Conservation (phyloP, 2,113 vertebrate species). For the Sarotherodon lohbergeri region DNA sequence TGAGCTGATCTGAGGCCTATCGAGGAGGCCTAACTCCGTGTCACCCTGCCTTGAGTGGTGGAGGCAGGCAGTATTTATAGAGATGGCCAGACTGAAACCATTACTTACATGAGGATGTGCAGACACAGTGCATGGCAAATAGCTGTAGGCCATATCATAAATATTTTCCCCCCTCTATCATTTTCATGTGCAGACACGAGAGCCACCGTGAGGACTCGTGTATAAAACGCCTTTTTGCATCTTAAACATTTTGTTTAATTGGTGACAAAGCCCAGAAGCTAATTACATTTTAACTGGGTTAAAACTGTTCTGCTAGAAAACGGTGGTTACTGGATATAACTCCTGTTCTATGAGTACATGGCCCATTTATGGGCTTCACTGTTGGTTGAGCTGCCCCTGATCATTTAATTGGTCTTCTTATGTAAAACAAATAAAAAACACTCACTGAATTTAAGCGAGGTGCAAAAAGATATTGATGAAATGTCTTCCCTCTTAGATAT, state of each 20-base stretch:
- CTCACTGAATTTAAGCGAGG: too few relatives aligned
- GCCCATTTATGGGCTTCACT: neutral
- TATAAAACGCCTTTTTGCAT: neutral
- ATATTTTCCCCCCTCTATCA: neutral
- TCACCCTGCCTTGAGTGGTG: neutral
- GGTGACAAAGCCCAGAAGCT: neutral
- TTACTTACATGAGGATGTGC: neutral
- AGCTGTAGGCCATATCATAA: neutral
- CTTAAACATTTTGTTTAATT: neutral
- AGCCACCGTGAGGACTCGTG: neutral
- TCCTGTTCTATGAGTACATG: neutral
- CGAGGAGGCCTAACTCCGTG: neutral
- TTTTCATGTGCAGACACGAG: neutral
- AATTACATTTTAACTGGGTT: neutral
- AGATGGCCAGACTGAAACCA: neutral
- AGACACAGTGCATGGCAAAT: neutral
- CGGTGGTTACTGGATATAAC: neutral
- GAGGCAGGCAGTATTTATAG: neutral
- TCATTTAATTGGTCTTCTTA: neutral
- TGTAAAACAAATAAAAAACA: neutral
- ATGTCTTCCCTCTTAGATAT: too few relatives aligned
- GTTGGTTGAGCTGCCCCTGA: too few relatives aligned
- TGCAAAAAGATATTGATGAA: too few relatives aligned
- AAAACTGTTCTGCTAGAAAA: neutral
- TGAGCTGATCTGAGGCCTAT: neutral